These are phyloP conservation scores for Hypsopygia costalis DNA, from an alignment of 2,888 invertebrate species.

Conservation along the genomic window DNA sequence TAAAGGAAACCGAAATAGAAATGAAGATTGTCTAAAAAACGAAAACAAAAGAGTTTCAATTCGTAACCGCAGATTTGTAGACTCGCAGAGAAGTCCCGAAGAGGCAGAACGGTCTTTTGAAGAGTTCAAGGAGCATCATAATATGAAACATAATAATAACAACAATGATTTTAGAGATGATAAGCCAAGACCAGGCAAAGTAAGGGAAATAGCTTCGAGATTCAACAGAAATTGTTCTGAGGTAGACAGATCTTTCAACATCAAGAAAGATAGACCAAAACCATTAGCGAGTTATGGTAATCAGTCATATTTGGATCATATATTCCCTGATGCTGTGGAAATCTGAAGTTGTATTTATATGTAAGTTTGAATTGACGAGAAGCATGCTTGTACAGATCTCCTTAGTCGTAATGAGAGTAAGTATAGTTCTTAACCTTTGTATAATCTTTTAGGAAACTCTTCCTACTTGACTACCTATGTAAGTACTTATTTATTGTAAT, in stretches of 20 bases:
- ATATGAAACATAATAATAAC: conserved; percentile 18
- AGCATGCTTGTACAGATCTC: conserved; percentile 14
- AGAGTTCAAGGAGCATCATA: conserved; percentile 29
- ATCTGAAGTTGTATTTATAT: conserved; percentile 36
- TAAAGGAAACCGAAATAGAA: conserved; percentile 24
- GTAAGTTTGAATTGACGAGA: conserved; percentile 3
- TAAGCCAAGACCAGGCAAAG: conserved; percentile 63
- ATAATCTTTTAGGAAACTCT: conserved; percentile 8
- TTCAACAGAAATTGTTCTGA: conserved; percentile 57
- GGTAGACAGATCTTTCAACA: conserved; percentile 38
- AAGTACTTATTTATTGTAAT: conserved; percentile 14
- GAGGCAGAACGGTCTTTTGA: conserved; percentile 39
- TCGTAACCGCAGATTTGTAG: conserved; percentile 35
- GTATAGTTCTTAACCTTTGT: conserved; percentile 5
- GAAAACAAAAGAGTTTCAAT: conserved; percentile 42
- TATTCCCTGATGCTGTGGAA: conserved; percentile 80
- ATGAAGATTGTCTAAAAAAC: conserved; percentile 23
- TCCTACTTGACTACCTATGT: conserved; percentile 6
- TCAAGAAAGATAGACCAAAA: conserved; percentile 73
- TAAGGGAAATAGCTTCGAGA: conserved; percentile 66
- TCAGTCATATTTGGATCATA: conserved; percentile 82
- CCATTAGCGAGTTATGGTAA: conserved; percentile 80
- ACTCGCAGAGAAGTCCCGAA: conserved; percentile 16
- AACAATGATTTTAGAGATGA: conserved; percentile 28
- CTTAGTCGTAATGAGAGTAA: conserved; percentile 11